Conservation (phyloP, 1,140 invertebrate genomes). For the Sminthurinus signatus region DNA sequence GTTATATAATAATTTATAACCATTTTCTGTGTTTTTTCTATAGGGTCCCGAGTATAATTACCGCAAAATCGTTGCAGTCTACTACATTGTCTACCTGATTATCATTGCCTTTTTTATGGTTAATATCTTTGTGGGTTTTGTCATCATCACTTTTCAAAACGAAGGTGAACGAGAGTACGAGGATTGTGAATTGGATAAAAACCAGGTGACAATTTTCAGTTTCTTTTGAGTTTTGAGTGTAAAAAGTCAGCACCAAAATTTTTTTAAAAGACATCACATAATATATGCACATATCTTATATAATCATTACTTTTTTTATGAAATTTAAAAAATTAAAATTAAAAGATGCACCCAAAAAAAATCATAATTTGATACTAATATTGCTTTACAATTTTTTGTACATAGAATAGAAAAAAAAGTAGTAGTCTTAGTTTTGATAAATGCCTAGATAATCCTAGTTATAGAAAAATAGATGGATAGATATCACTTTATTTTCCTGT, state of each 20-base stretch:
- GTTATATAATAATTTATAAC: too few species aligned
- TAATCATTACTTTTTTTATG: too few species aligned
- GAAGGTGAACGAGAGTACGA: slow-evolving; percentile 99
- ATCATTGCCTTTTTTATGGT: slow-evolving; percentile 99
- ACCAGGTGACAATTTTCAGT: slow-evolving; percentile 73
- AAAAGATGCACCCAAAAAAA: not conserved
- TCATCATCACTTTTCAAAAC: slow-evolving; percentile 99
- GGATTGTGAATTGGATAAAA: slow-evolving; percentile 99
- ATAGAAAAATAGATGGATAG: too few species aligned
- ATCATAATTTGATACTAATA: not conserved
- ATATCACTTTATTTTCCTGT: not conserved
- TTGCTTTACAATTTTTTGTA: not conserved
- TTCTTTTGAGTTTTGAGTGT: too few species aligned
- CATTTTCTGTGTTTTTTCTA: too few species aligned
- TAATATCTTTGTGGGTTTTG: slow-evolving; percentile 99
- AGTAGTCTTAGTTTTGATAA: not conserved
- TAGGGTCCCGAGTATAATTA: slow-evolving; percentile 98
- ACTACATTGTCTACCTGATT: slow-evolving; percentile 99
- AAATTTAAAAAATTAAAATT: not conserved
- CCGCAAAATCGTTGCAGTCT: slow-evolving; percentile 92
- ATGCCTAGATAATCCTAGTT: not conserved
- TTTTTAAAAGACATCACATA: too few species aligned
- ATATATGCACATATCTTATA: too few species aligned
- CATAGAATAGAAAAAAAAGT: not conserved
- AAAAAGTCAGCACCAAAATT: too few species aligned